Base-by-base conservation (phyloP, 2,888 invertebrate genomes). In the Meandrusa payeni region DNA sequence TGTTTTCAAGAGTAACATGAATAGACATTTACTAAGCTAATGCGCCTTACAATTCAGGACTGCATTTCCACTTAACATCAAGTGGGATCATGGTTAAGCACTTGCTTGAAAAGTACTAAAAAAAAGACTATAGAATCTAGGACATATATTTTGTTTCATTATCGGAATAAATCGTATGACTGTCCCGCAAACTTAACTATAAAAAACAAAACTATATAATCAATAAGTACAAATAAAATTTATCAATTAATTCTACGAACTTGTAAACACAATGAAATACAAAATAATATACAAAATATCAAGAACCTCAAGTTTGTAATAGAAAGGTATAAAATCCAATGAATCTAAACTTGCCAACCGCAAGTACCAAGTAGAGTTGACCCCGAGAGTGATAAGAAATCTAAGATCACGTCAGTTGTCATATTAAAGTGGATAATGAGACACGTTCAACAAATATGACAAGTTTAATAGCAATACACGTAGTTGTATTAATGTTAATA, bases 381-480 rank as follows among this genome's bases (percentile, higher is more conserved):
- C 59, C 54, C 48, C n/a, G n/a, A 55, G 49, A 51, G 55, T 62
- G 74, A 75, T 70, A 72, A 67, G 51, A 56, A 63, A 70, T 67
- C 59, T 69, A 59, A 69, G 15, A 15, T 3, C 10, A 5, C 1
- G 23, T 5, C 37, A 43, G 37, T 43, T 5, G 23, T 12, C 2
- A 24, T n/a, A 5, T 23, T 20, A 13, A 5, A 15, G 5, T 20
- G 22, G 10, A 13, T 19, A 24, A 37, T 37, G 20, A 31, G 20
- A 37, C 29, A 60, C 38, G 13, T 9, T 11, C 5, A 1, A 53
- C 5, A 33, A 57, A 19, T 11, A 68, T 69, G 61, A 50, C 40
- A 40, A 43, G 50, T 7, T 36, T 54, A 28, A 44, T 65, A 28
- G 50, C 63, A 47, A 52, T 59, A 19, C 24, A 57, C 2, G 22